Percentiles rank a stretch among this genome's conserved stretches.
Conservation (phyloP, 2,797 vertebrate species). For the Aeoliscus strigatus region DNA sequence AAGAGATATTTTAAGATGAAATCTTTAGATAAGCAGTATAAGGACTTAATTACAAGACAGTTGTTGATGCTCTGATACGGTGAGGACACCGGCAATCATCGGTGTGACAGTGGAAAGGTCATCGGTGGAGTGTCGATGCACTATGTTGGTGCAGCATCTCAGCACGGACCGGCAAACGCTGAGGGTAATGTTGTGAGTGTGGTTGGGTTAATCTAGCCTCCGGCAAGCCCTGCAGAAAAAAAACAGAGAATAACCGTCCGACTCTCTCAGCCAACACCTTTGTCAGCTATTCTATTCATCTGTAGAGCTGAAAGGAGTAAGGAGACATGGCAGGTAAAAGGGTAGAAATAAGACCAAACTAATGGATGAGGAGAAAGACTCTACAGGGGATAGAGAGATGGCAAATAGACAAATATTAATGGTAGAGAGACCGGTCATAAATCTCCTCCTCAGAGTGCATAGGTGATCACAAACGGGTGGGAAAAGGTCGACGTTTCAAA, state of each 20-base stretch:
- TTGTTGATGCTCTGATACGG: conserved; percentile 38
- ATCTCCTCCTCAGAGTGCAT: neutral
- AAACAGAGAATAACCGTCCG: conserved; percentile 38
- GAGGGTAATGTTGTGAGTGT: conserved; percentile 5
- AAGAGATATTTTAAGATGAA: neutral
- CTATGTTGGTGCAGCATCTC: conserved; percentile 7
- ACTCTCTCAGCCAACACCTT: conserved; percentile 20
- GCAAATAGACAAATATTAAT: neutral
- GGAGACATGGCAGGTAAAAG: conserved; percentile 12
- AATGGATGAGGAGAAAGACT: conserved; percentile 7
- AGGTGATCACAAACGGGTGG: conserved; percentile 2
- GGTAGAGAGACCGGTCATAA: too few relatives aligned
- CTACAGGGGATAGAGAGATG: conserved; percentile 2
- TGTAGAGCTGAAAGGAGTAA: conserved; percentile 12
- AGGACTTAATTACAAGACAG: conserved; percentile 58
- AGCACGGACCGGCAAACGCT: conserved; percentile 13
- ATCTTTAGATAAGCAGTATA: conserved; percentile 19
- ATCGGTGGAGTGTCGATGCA: neutral
- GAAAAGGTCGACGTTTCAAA: conserved; percentile 12
- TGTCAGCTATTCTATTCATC: conserved; percentile 42
- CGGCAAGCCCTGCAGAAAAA: conserved; percentile 22
- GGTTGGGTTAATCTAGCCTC: conserved; percentile 31
- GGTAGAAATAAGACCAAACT: neutral
- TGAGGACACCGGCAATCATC: conserved; percentile 29
- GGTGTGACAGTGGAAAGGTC: conserved; percentile 28